phyloP scores from a whole-genome alignment of 2,888 invertebrate genomes.

The Deroplatys truncata region DNA sequence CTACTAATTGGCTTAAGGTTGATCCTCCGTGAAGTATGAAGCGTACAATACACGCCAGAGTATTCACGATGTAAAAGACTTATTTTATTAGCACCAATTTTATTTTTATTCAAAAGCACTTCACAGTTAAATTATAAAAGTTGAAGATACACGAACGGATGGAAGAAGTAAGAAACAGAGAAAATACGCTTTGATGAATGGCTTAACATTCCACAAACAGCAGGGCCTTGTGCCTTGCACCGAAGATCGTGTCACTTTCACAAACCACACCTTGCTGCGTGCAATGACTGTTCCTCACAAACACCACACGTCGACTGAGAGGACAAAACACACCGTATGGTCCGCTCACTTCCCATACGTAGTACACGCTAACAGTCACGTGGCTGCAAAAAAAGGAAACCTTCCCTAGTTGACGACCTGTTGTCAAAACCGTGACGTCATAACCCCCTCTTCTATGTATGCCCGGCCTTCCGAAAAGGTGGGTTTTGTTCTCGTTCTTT shows the following conservation, averaged over 20 bases:
- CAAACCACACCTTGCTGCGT: not conserved
- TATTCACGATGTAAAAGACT: not conserved
- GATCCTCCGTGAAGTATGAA: not conserved
- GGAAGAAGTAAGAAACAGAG: too few relatives aligned
- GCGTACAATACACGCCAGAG: not conserved
- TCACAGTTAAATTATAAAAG: too few relatives aligned
- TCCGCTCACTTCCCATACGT: not conserved
- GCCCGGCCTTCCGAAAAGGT: not conserved
- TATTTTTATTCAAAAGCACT: too few relatives aligned
- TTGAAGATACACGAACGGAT: too few relatives aligned
- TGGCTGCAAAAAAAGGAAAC: not conserved
- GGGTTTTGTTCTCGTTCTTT: too few relatives aligned
- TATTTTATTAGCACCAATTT: not conserved
- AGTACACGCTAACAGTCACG: not conserved
- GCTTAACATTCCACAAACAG: not conserved
- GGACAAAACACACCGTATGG: not conserved
- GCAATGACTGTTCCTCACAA: not conserved
- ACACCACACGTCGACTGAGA: not conserved
- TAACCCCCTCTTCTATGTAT: not conserved
- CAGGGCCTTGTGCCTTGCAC: not conserved
- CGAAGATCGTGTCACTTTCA: not conserved
- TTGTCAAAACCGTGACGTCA: not conserved
- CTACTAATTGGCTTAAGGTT: not conserved
- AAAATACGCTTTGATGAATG: too few relatives aligned
- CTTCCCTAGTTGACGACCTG: not conserved